Base-by-base conservation (phyloP, 2,888 invertebrate genomes). In the Drosophila paramelanica region DNA sequence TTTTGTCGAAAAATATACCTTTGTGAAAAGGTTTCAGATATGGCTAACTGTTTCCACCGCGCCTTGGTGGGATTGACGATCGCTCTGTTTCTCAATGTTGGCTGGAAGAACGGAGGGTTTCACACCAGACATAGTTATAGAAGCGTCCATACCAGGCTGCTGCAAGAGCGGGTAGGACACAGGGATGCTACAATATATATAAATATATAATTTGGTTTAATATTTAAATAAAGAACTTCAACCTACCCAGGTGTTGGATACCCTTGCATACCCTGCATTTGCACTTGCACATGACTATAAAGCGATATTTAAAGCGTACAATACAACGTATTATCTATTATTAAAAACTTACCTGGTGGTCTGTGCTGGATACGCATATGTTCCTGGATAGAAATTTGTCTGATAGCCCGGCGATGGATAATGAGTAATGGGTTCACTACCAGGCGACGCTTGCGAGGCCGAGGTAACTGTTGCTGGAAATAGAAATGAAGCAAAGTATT, bases 21-120 rank as follows among this genome's bases (percentile, higher is more conserved):
- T 2, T 25, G 6, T 13, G 11, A 13, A 39, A 10, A 7, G 8
- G 20, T 13, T 0, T 41, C 77, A 77, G 7, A 64, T 57, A 53
- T 73, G 75, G 36, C 75, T 75, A 57, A 77, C 62, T 45, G 73
- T 60, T 51, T 75, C 78, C 3, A 77, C 75, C 2, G 73, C 78
- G 5, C 72, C 77, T 10, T 42, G 27, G n/a, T 73, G 78, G 0
- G 25, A 17, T 41, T 77, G 73, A 0, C 43, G 42, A 36, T 10
- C 14, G 5, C 11, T 2, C 1, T 42, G 6, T n/a, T 59, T 66
- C 8, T 60, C 43, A 3, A 23, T 10, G 6, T 7, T 43, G 11
- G 10, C 27, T 1, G 78, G 47, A 7, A 58, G 25, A 14, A 67
- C 25, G 5, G 11, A 50, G 3, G 38, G 1, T 5, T 50, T 46